Conservation (phyloP, 2,797 vertebrate genomes). For the Eptatretus atami region DNA sequence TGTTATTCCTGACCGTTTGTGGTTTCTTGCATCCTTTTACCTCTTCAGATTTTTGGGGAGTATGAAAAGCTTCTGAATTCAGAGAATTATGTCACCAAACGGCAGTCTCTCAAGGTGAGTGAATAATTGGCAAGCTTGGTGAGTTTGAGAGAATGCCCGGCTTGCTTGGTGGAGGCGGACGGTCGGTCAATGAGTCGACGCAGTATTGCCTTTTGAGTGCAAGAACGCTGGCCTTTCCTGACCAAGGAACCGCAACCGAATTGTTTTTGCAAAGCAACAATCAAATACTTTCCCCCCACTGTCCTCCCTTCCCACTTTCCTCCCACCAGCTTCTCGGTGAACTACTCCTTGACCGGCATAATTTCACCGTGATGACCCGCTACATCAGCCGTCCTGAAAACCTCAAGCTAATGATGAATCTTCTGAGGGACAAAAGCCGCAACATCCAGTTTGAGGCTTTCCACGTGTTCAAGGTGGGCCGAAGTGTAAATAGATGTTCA, state of each 20-base stretch:
- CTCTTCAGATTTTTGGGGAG: constrained; percentile 59
- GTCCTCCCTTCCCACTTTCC: constrained; percentile 6
- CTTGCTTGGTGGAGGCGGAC: too few relatives aligned
- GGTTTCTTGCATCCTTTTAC: too few relatives aligned
- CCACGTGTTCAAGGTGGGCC: constrained; percentile 63
- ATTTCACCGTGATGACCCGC: constrained; percentile 43
- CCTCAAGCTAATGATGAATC: constrained; percentile 87
- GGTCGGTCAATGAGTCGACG: too few relatives aligned
- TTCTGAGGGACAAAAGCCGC: constrained; percentile 62
- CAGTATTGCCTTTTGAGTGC: too few relatives aligned
- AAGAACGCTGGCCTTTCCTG: too few relatives aligned
- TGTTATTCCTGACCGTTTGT: too few relatives aligned
- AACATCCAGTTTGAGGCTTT: constrained; percentile 97
- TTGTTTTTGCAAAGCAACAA: too few relatives aligned
- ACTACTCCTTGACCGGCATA: constrained; percentile 32
- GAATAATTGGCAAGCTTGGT: not conserved
- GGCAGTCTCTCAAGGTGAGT: constrained; percentile 71
- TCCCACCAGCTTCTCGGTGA: constrained; percentile 26
- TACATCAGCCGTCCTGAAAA: constrained; percentile 91
- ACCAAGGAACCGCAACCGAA: too few relatives aligned
- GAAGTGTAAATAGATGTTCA: not conserved
- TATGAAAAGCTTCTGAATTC: constrained; percentile 92
- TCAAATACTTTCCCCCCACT: too few relatives aligned
- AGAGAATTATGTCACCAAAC: constrained; percentile 90
- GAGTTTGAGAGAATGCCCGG: too few relatives aligned